phyloP scores from a whole-genome alignment of 1,140 invertebrate genomes.

The Anagrus nilaparvatae region DNA sequence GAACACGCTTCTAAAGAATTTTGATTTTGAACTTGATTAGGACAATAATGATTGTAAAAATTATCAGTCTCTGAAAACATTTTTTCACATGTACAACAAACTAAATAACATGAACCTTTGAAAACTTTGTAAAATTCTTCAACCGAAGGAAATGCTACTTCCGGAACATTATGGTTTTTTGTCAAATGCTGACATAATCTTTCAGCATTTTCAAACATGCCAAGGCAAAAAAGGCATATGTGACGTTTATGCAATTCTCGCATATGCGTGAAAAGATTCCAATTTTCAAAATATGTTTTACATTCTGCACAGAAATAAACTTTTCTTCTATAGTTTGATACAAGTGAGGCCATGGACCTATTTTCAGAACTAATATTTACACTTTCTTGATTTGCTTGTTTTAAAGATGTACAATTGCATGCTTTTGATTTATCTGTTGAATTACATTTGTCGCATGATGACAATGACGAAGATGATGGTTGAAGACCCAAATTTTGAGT shows the following conservation, averaged over 20 bases:
- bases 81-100: slow-evolving; percentile 68
- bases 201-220: slow-evolving; percentile 67
- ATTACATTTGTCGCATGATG: slow-evolving; percentile 56
- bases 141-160: slow-evolving; percentile 49
- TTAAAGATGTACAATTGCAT: slow-evolving; percentile 25
- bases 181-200: slow-evolving; percentile 62
- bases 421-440: slow-evolving; percentile 28
- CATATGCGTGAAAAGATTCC: slow-evolving; percentile 75
- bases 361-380: slow-evolving; percentile 24
- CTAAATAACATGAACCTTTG: slow-evolving; percentile 57
- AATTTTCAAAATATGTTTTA: slow-evolving; percentile 70
- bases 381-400: not conserved
- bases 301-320: slow-evolving; percentile 69
- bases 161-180: slow-evolving; percentile 62
- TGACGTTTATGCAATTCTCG: slow-evolving; percentile 63
- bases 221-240: slow-evolving; percentile 68
- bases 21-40: slow-evolving; percentile 7
- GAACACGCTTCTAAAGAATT: slow-evolving; percentile 26
- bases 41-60: slow-evolving; percentile 61
- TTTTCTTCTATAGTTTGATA: slow-evolving; percentile 42
- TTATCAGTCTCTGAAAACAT: slow-evolving; percentile 60
- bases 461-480: slow-evolving; percentile 49
- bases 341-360: not conserved
- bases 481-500: slow-evolving; percentile 62
- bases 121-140: slow-evolving; percentile 55